Base-by-base conservation (phyloP, 2,113 vertebrate species). In the Gulo gulo region DNA sequence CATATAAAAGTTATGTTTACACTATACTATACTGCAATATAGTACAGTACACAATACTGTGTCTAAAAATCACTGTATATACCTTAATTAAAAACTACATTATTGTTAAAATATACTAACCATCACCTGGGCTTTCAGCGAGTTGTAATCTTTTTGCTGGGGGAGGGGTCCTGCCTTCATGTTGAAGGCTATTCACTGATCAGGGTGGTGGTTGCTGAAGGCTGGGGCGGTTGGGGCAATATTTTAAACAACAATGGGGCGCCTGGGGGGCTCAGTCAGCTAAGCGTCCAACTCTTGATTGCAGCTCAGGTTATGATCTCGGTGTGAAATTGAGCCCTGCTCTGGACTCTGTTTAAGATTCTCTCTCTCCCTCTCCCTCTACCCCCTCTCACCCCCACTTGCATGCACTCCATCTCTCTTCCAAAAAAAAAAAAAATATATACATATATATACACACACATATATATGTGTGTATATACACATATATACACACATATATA, bases 361-460 rank as follows among this genome's bases (percentile, higher is more conserved):
- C 5, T 55, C 52, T 55, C 47, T 47, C 47, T 47, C 11, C 47
- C 47, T 47, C 11, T 47, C 47, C 39, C 39, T 42, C 47, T 47
- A 1, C 45, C 45, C 45, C 8, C 45, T 47, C 52, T 55, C 52
- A 55, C 16, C 52, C 52, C 16, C 16, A 55, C 52, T 55, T 55
- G 16, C 52, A 55, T 18, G 15, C 52, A 18, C 52, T 55, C 52
- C 52, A 55, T 55, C 52, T 52, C 14, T 52, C 50, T 52, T 15
- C 4, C 2, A 50, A 50, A 50, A 50, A 50, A 50, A 50, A 50
- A 50, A 50, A 52, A 50, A 50, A 13, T 13, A 2, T 0, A 13
- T 14, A 4, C 4, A 52, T 52, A 52, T 1, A 52, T 0, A 52
- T 1, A 47, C 12, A 47, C 47, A 47, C 11, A 50, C 0, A 6